Evolutionary conservation across 2,113 vertebrate genomes (phyloP), one percentile per base, ranked within the genome.

Genomic region (Mungos mungo): DNA sequence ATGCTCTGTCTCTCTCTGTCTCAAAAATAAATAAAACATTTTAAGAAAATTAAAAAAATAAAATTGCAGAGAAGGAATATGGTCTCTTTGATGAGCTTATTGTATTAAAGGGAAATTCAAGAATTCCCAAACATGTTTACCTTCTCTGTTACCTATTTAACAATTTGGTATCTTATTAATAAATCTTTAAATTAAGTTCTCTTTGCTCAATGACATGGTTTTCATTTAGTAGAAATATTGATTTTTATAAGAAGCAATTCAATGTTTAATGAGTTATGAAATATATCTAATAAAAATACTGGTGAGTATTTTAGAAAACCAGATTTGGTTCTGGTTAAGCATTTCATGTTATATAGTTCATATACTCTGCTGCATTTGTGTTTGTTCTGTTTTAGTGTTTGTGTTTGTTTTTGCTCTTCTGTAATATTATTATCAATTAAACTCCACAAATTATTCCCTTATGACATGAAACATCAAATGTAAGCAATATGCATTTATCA

Each of bases 211-310:
- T 60, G 9, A 52, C 47, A 60, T 47, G 16, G 14, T 52, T 69
- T 92, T 92, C 13, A 81, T 82, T 92, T 95, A 88, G 69, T 68
- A 38, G 29, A 88, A 95, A 71, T 19, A 89, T 38, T 88, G 11
- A 88, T 89, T 89, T 77, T 81, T 66, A 45, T 65, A 63, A 68
- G 31, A 52, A 85, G 13, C 13, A 93, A 66, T 6, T 97, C 29
- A 95, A 65, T 93, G 41, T 95, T 93, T 80, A 93, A 94, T 85
- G 5, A 82, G n/a, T 71, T 60, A 79, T 71, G 77, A 79, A 89
- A 93, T 72, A 86, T 50, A 72, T 77, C 82, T 83, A 8, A 69
- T 76, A 79, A 83, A 21, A 50, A 45, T 31, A 31, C 8, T 95
- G 33, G 9, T 66, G 16, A 66, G 18, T 72, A 41, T 31, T 57